Evolutionary conservation across 2,113 vertebrate species (phyloP).

Genomic region (Ailurus styani): DNA sequence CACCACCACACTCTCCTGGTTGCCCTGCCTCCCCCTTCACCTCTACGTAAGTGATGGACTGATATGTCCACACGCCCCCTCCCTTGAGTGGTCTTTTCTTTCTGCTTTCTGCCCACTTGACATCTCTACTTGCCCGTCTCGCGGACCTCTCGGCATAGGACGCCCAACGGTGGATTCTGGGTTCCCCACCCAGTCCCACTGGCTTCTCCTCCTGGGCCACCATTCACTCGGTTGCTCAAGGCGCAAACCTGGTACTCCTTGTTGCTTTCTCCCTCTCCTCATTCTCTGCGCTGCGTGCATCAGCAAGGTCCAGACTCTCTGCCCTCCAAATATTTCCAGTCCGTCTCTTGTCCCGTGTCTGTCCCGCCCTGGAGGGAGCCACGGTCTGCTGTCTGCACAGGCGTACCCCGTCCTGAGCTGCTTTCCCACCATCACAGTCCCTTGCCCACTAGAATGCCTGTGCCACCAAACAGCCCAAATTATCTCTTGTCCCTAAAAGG

Average conservation of each 20-base stretch:
- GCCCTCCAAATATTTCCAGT: neutral
- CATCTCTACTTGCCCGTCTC: neutral
- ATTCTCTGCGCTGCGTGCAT: rapidly evolving
- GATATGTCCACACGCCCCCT: neutral
- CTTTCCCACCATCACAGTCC: rapidly evolving
- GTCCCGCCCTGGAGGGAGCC: no score
- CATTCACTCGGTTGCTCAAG: neutral
- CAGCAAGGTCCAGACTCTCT: neutral
- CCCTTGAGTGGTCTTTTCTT: neutral
- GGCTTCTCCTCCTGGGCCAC: neutral
- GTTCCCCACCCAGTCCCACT: no score
- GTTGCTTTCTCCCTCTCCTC: neutral
- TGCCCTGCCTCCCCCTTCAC: neutral
- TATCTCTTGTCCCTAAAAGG: neutral
- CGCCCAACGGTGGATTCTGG: neutral
- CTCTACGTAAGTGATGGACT: neutral
- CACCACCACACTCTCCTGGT: neutral
- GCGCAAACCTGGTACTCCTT: neutral
- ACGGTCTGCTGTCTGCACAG: neutral
- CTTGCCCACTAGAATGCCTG: neutral
- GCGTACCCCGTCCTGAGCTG: neutral
- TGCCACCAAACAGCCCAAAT: neutral
- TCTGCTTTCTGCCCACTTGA: neutral
- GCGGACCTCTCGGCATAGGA: neutral
- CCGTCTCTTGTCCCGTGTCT: neutral